Base-by-base conservation (phyloP, 2,797 vertebrate species). In the Eulemur mongoz region DNA sequence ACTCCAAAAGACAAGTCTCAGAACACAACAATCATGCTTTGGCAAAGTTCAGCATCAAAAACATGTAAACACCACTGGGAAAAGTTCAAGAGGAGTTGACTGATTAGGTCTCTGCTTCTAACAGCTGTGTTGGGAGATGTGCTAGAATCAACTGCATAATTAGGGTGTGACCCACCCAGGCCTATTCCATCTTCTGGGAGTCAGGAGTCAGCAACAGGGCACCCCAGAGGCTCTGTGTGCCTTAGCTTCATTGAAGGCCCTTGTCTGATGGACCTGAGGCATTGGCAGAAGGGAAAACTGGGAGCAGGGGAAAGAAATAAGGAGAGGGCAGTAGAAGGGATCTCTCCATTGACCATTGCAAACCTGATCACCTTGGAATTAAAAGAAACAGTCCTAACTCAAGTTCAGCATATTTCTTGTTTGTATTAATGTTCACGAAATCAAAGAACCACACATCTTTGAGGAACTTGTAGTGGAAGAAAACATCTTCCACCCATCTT, bases 31-130 rank as follows among this genome's bases (percentile, higher is more conserved):
- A 7, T 25, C 27, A 61, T n/a, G 18, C 20, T 83, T 59, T 52
- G 76, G 75, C 27, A 61, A 75, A 80, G 32, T 43, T 93, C 15
- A 82, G 38, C 76, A 87, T 43, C 15, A 32, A 48, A 80, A 95
- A 11, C 27, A 38, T 32, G 22, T 54, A 65, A 48, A 61, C 20
- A 12, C 38, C 25, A 1, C 59, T 20, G 50, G 67, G 85, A 45
- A 85, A 84, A 59, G 1, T 79, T 93, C 43, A 48, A 75, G 61
- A 81, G 59, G 35, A 32, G 12, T 52, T 43, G 59, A 85, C 27
- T 14, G 18, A 35, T 45, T 1, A 27, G 67, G 7, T 7, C 11
- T 80, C 43, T 89, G 30, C 30, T 76, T 81, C 84, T 18, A 27
- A 40, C 23, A 57, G 27, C 23, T 73, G 6, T 14, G 65, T 9